phyloP scores from a whole-genome alignment of 2,113 vertebrate species.

The Myiopsitta monachus region DNA sequence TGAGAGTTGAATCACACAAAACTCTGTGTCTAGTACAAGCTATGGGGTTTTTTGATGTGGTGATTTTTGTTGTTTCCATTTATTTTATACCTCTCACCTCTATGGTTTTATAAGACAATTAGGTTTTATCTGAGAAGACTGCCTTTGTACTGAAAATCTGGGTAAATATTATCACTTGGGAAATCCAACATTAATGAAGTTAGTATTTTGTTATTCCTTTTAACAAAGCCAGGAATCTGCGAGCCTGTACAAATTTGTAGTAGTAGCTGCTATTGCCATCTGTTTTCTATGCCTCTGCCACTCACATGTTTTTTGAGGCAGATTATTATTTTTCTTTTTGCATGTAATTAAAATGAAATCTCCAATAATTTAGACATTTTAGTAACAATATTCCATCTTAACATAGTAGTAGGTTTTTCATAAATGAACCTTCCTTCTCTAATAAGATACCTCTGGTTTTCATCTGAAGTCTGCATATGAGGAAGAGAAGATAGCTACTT shows the following conservation, averaged over 20 bases:
- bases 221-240: background rate
- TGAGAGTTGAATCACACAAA: background rate
- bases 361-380: background rate
- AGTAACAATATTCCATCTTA: background rate
- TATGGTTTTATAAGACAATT: background rate
- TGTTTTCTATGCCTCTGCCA: background rate
- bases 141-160: background rate
- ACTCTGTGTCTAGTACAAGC: background rate
- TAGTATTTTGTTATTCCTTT: background rate
- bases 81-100: background rate
- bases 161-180: background rate
- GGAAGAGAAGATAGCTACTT: background rate
- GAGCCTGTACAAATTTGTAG: background rate
- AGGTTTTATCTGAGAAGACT: background rate
- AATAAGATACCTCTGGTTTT: background rate
- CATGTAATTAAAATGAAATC: background rate
- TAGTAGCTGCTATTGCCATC: background rate
- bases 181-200: background rate
- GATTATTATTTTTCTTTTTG: background rate
- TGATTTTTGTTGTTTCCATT: background rate
- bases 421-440: background rate
- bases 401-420: background rate
- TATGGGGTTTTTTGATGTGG: background rate
- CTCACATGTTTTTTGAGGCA: background rate
- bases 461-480: background rate